A percentile compares a stretch with the other conserved stretches of the same genome.
These are phyloP conservation scores for Pomacea canaliculata DNA, from an alignment of 2,888 invertebrate species.

Conservation along the genomic window DNA sequence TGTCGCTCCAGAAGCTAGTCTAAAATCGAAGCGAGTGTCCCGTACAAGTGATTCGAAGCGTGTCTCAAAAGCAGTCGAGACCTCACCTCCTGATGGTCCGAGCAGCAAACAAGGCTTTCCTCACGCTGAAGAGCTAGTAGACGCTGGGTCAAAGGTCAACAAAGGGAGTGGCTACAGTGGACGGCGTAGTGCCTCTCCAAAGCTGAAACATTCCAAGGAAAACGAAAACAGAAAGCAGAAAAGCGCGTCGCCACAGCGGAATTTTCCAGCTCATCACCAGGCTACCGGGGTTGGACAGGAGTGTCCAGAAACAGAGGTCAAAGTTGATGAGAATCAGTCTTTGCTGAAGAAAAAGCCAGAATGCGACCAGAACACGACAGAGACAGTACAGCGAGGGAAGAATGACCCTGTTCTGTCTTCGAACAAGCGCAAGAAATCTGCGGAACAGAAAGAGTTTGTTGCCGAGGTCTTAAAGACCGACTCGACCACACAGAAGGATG, in stretches of 20 bases:
- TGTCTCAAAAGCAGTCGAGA: background rate
- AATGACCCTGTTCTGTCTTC: background rate
- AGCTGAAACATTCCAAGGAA: conserved; percentile 23
- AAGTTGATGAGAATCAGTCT: background rate
- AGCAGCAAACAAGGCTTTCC: background rate
- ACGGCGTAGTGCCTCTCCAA: conserved; percentile 19
- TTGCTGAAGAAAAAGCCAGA: background rate
- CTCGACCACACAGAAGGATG: background rate
- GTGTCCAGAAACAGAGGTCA: background rate
- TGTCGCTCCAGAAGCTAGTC: too few species aligned
- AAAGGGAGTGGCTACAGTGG: background rate
- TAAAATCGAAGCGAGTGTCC: too few species aligned
- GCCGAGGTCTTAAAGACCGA: background rate
- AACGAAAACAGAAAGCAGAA: conserved; percentile 22
- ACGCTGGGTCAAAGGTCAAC: background rate
- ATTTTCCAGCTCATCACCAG: background rate
- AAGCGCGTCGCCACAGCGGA: conserved; percentile 14
- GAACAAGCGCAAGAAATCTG: conserved; percentile 1
- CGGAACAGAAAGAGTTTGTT: background rate
- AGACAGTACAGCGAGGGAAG: background rate
- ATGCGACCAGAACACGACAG: background rate
- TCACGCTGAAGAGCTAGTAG: background rate
- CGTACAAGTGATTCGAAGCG: background rate
- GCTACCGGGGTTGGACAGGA: background rate
- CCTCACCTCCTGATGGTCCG: too few species aligned